These are phyloP conservation scores for Halocaridina rubra DNA, from an alignment of 2,888 invertebrate species.

Conservation along the genomic window DNA sequence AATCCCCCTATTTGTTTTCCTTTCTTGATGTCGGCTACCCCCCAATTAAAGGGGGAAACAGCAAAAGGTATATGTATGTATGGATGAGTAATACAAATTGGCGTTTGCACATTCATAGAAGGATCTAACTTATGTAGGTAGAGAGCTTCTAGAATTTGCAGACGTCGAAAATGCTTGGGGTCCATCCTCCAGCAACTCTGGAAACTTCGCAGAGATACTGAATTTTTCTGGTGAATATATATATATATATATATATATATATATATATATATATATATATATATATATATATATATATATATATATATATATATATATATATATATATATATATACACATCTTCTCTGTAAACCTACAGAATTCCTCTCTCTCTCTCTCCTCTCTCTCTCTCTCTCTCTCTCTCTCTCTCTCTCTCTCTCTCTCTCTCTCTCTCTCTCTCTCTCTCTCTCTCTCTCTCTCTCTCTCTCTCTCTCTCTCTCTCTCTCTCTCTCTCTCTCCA, in stretches of 20 bases:
- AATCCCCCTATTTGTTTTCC: no score
- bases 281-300: conserved; percentile 1
- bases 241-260: neutral
- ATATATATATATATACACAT: neutral
- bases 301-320: conserved; percentile 4
- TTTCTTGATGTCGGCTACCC: no score
- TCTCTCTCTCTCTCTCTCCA: neutral
- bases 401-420: neutral
- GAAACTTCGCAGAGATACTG: no score
- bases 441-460: conserved; percentile 17
- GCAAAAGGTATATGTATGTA: no score
- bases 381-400: neutral
- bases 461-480: neutral
- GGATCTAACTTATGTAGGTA: no score
- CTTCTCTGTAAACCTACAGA: neutral
- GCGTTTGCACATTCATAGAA: no score
- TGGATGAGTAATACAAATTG: no score
- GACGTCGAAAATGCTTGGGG: no score
- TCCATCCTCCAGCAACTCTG: no score
- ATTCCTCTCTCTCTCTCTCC: neutral
- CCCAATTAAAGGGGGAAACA: no score
- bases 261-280: neutral
- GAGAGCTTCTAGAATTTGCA: no score
- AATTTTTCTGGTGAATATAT: neutral
- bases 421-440: neutral